Conservation (phyloP, 2,888 invertebrate genomes). For the Zeuzera pyrina region DNA sequence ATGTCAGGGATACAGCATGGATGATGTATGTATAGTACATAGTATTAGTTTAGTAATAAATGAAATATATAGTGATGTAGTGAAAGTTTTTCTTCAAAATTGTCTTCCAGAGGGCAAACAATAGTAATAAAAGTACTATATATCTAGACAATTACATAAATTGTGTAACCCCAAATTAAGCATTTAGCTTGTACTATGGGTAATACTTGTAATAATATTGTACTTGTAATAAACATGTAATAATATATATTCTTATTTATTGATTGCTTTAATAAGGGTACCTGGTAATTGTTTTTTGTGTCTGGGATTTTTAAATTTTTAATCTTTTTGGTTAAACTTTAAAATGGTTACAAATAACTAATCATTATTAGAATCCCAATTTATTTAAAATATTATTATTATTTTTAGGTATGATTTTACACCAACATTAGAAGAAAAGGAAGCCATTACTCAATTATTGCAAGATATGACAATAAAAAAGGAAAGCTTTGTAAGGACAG, state of each 20-base stretch:
- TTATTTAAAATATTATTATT: slow-evolving; percentile 1
- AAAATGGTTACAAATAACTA: background rate
- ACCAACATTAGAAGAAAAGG: slow-evolving; percentile 83
- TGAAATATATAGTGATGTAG: no score
- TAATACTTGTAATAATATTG: no score
- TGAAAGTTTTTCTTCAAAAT: no score
- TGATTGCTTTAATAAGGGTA: background rate
- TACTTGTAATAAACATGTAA: no score
- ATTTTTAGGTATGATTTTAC: slow-evolving; percentile 78
- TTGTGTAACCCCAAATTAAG: no score
- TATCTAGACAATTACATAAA: no score
- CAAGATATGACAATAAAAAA: slow-evolving; percentile 78
- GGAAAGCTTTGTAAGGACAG: slow-evolving; percentile 84
- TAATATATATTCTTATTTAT: slow-evolving; percentile 3
- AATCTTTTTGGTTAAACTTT: slow-evolving; percentile 2
- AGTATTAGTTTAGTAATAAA: no score
- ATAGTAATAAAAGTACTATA: no score
- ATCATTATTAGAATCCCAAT: background rate
- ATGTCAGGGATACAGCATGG: no score
- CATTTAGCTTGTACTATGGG: no score
- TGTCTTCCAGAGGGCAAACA: no score
- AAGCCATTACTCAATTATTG: slow-evolving; percentile 76
- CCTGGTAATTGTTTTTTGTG: slow-evolving; percentile 1
- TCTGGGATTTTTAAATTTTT: slow-evolving; percentile 1
- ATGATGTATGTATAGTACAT: no score